These are phyloP conservation scores for Apotomis betuletana DNA, from an alignment of 2,888 invertebrate species.

Conservation along the genomic window DNA sequence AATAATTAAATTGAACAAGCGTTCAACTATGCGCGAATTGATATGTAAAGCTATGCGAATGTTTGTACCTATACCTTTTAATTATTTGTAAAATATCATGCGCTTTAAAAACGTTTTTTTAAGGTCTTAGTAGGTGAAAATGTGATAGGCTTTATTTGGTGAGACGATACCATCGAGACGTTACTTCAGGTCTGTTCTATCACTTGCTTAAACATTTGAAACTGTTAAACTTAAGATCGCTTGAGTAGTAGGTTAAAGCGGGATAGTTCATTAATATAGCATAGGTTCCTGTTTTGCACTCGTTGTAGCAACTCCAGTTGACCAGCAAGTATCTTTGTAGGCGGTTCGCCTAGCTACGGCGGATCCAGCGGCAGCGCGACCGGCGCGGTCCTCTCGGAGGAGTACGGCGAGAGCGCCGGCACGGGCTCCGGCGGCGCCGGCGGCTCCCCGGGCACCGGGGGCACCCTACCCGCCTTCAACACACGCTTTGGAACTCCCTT, in stretches of 20 bases:
- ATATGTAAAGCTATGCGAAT: slow-evolving; percentile 20
- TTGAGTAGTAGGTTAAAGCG: background rate
- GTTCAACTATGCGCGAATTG: background rate
- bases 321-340: slow-evolving; percentile 46
- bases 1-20: slow-evolving; percentile 9
- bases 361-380: slow-evolving; percentile 47
- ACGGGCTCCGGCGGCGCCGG: slow-evolving; percentile 59
- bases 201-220: background rate
- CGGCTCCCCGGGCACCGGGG: slow-evolving; percentile 54
- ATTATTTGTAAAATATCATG: background rate
- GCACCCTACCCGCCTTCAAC: slow-evolving; percentile 82
- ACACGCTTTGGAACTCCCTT: slow-evolving; percentile 79
- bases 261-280: background rate
- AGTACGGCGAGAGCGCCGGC: slow-evolving; percentile 54
- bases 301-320: background rate
- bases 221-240: background rate
- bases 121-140: too few relatives aligned
- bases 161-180: too few relatives aligned
- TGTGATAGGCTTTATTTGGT: too few relatives aligned
- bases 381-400: slow-evolving; percentile 54
- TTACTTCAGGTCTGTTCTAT: too few relatives aligned
- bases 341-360: slow-evolving; percentile 68
- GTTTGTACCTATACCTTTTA: background rate
- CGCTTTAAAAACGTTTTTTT: too few relatives aligned
- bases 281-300: background rate